Conservation (phyloP, 2,113 vertebrate genomes). For the Elanoides forficatus region DNA sequence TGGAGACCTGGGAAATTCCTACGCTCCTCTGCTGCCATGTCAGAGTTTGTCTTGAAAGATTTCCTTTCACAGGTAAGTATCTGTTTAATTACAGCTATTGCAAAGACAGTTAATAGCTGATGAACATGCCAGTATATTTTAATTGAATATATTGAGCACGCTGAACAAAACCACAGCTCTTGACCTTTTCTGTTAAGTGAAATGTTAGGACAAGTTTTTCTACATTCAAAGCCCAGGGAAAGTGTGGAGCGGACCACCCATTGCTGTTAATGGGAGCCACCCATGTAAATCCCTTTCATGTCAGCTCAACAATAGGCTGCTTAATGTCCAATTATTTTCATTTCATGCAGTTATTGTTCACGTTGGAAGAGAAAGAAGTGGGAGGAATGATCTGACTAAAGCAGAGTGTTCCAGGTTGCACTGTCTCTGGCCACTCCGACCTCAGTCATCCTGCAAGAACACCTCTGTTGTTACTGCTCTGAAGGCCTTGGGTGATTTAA, state of each 20-base stretch:
- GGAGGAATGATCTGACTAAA: not conserved
- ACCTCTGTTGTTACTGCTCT: not conserved
- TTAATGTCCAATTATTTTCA: not conserved
- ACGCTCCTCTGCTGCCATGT: not conserved
- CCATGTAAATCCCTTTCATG: not conserved
- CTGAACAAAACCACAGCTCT: constrained; percentile 47
- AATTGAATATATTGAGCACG: constrained; percentile 37
- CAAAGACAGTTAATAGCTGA: constrained; percentile 52
- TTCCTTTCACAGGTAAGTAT: constrained; percentile 5
- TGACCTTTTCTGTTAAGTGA: constrained; percentile 53
- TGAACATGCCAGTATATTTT: constrained; percentile 39
- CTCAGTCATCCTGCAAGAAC: not conserved
- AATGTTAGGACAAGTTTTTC: constrained; percentile 30
- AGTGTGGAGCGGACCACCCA: not conserved
- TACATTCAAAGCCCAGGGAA: not conserved
- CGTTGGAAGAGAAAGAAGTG: not conserved
- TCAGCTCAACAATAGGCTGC: not conserved
- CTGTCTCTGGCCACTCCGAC: not conserved
- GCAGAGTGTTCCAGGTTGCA: not conserved
- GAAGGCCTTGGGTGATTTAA: not conserved
- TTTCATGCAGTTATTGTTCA: not conserved
- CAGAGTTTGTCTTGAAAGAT: not conserved
- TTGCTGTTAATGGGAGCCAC: not conserved
- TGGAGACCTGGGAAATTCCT: not conserved
- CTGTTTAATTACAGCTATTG: constrained; percentile 58